Percentiles rank a stretch among this genome's conserved stretches.
These are phyloP conservation scores for Anoplophora glabripennis DNA, from an alignment of 1,140 invertebrate genomes.

Conservation along the genomic window DNA sequence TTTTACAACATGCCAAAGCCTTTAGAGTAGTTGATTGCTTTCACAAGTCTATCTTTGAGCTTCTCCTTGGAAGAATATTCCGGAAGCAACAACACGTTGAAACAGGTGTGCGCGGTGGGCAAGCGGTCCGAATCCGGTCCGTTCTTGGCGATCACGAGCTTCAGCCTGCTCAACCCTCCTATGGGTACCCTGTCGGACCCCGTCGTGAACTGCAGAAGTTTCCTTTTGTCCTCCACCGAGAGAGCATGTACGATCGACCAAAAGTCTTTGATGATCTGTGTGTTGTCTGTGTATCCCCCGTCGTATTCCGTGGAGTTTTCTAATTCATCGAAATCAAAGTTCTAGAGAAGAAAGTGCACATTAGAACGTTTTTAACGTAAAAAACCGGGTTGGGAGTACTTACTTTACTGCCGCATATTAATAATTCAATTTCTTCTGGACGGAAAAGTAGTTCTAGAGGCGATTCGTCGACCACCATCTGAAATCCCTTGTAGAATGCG, in stretches of 20 bases:
- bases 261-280: conserved; percentile 84
- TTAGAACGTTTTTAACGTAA: background rate
- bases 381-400: conserved; percentile 50
- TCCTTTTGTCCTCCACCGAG: conserved; percentile 78
- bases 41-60: conserved; percentile 79
- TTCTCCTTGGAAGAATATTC: conserved; percentile 83
- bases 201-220: conserved; percentile 89
- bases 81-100: conserved; percentile 91
- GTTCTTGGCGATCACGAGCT: conserved; percentile 77
- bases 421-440: conserved; percentile 87
- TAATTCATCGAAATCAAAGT: conserved; percentile 57
- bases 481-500: conserved; percentile 88
- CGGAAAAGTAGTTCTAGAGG: conserved; percentile 83
- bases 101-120: conserved; percentile 91
- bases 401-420: conserved; percentile 86
- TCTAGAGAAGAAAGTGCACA: conserved; percentile 26
- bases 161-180: conserved; percentile 83
- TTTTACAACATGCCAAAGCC: conserved; percentile 80
- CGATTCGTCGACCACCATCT: conserved; percentile 83
- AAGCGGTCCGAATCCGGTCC: conserved; percentile 76
- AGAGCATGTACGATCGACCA: conserved; percentile 94
- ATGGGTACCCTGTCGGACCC: conserved; percentile 94
- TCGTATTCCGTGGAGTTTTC: conserved; percentile 92
- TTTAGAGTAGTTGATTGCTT: conserved; percentile 88
- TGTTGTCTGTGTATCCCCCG: conserved; percentile 80